A percentile compares a stretch with the other conserved stretches of the same genome.
phyloP scores from a whole-genome alignment of 2,888 invertebrate species.

The Trichopoda pennipes region DNA sequence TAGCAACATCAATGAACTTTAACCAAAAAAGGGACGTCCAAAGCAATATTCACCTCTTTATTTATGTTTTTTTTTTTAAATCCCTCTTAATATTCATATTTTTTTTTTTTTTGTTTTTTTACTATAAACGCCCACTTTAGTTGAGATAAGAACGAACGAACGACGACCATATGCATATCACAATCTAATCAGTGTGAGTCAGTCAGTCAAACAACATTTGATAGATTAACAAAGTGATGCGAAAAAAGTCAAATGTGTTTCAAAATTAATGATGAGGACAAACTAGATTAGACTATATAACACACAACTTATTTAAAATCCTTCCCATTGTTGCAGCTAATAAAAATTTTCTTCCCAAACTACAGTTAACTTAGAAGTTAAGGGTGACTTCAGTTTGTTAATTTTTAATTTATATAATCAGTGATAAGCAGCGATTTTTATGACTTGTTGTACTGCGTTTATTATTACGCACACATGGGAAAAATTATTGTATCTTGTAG shows the following conservation, averaged over 20 bases:
- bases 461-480: slow-evolving; percentile 21
- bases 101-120: background rate
- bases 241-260: slow-evolving; percentile 66
- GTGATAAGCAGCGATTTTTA: slow-evolving; percentile 56
- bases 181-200: slow-evolving; percentile 30
- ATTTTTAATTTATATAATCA: slow-evolving; percentile 64
- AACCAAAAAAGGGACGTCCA: background rate
- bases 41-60: slow-evolving; percentile 18
- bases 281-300: slow-evolving; percentile 51
- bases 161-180: background rate
- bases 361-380: slow-evolving; percentile 20
- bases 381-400: slow-evolving; percentile 55
- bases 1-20: too few relatives aligned
- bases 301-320: slow-evolving; percentile 53
- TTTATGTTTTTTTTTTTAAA: background rate
- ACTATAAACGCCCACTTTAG: slow-evolving; percentile 50
- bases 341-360: background rate
- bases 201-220: slow-evolving; percentile 33
- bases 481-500: slow-evolving; percentile 32
- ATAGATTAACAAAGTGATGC: slow-evolving; percentile 65
- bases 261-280: slow-evolving; percentile 67
- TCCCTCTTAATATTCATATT: slow-evolving; percentile 38
- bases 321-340: background rate
- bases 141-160: slow-evolving; percentile 9
- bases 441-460: slow-evolving; percentile 15